A percentile compares a stretch with the other conserved stretches of the same genome.
These are phyloP conservation scores for Drosophila kanekoi DNA, from an alignment of 2,888 invertebrate species.

Conservation along the genomic window DNA sequence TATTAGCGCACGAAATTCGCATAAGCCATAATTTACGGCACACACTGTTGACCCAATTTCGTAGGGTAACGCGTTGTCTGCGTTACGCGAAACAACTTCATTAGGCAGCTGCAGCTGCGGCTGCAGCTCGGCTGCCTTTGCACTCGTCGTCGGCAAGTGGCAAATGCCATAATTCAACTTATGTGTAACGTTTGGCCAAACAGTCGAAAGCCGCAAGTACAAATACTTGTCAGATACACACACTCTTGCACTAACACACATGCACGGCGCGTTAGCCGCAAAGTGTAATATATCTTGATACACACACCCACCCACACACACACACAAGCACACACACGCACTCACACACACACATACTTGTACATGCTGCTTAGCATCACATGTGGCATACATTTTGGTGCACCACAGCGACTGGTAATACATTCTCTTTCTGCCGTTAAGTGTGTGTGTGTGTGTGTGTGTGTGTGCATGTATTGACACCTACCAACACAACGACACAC, in stretches of 20 bases:
- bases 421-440: constrained; percentile 9
- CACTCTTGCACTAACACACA: constrained; percentile 1
- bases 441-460: constrained; percentile 10
- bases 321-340: constrained; percentile 7
- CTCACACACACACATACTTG: constrained; percentile 16
- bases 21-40: constrained; percentile 59
- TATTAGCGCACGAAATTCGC: constrained; percentile 38
- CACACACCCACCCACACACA: constrained; percentile 18
- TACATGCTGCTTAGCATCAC: constrained; percentile 52
- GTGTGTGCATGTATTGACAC: constrained; percentile 51
- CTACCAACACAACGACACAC: constrained; percentile 38
- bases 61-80: constrained; percentile 9
- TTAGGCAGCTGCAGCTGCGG: constrained; percentile 44
- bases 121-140: constrained; percentile 23
- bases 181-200: constrained; percentile 38
- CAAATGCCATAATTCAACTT: constrained; percentile 68
- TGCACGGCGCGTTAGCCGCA: constrained; percentile 33
- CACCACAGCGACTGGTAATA: constrained; percentile 56
- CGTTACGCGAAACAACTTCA: constrained; percentile 50
- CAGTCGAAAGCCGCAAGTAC: constrained; percentile 66
- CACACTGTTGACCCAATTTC: constrained; percentile 62
- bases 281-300: constrained; percentile 67
- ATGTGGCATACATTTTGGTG: constrained; percentile 63
- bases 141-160: constrained; percentile 32
- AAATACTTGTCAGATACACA: constrained; percentile 60